These are phyloP conservation scores for Eilema depressum DNA, from an alignment of 2,888 invertebrate species.

Conservation along the genomic window DNA sequence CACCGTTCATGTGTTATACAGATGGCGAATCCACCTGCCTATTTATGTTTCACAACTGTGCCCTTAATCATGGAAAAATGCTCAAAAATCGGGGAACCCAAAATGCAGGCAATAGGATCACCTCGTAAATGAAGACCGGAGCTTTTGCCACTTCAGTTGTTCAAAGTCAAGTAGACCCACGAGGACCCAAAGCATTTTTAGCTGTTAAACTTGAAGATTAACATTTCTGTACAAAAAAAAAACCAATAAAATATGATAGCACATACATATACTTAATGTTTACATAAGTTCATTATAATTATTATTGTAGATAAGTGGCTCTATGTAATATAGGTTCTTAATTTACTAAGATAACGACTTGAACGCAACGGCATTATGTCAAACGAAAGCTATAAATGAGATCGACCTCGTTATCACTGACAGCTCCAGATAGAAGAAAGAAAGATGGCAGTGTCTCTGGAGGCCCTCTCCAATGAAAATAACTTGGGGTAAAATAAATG, in stretches of 20 bases:
- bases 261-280: constrained; percentile 2
- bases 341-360: constrained; percentile 19
- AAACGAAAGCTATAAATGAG: constrained; percentile 63
- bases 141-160: neutral
- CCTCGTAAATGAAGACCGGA: neutral
- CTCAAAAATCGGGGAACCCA: neutral
- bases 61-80: neutral
- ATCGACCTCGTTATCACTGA: constrained; percentile 67
- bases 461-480: constrained; percentile 54
- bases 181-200: neutral
- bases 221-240: neutral
- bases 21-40: neutral
- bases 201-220: too few relatives aligned
- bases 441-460: constrained; percentile 63
- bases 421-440: constrained; percentile 65
- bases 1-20: neutral
- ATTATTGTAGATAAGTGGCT: constrained; percentile 1
- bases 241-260: neutral
- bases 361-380: constrained; percentile 45
- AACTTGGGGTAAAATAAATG: constrained; percentile 16
- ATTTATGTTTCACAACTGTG: neutral
- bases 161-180: neutral
- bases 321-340: neutral
- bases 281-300: neutral
- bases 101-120: neutral